Conservation (phyloP, 2,797 vertebrate genomes). For the Ambastaia sidthimunki region DNA sequence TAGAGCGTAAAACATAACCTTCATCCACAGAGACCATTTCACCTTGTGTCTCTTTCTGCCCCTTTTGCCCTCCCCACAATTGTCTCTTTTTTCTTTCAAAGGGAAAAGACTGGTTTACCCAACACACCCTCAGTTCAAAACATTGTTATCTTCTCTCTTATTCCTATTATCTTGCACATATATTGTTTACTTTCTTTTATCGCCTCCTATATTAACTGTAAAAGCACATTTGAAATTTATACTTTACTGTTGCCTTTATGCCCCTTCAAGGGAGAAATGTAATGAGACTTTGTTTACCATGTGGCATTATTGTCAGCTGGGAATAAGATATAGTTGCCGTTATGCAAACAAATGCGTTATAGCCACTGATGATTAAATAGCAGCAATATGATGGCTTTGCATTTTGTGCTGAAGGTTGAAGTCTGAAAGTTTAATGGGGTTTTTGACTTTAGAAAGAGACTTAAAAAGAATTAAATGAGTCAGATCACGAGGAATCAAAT, state of each 20-base stretch:
- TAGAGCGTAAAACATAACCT: constrained; percentile 15
- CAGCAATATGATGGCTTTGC: neutral
- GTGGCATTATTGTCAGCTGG: constrained; percentile 42
- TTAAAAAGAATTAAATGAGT: too few relatives aligned
- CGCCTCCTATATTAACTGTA: constrained; percentile 37
- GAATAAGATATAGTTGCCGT: constrained; percentile 25
- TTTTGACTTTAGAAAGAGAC: neutral
- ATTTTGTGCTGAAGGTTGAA: neutral
- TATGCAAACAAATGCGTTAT: constrained; percentile 28
- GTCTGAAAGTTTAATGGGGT: neutral
- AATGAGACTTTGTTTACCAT: constrained; percentile 52
- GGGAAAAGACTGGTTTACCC: constrained; percentile 8
- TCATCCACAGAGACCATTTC: constrained; percentile 15
- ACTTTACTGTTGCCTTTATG: constrained; percentile 34
- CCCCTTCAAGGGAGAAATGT: constrained; percentile 32
- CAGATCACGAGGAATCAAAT: neutral
- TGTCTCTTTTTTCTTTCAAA: constrained; percentile 46
- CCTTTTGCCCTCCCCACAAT: neutral
- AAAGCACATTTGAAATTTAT: constrained; percentile 47
- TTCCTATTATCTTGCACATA: constrained; percentile 9
- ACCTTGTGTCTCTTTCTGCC: neutral
- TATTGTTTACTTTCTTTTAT: constrained; percentile 8
- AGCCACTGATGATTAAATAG: constrained; percentile 26
- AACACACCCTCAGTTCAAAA: constrained; percentile 15
- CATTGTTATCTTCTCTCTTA: constrained; percentile 16